Base-by-base conservation (phyloP, 2,888 invertebrate species). In the Agrochola macilenta region DNA sequence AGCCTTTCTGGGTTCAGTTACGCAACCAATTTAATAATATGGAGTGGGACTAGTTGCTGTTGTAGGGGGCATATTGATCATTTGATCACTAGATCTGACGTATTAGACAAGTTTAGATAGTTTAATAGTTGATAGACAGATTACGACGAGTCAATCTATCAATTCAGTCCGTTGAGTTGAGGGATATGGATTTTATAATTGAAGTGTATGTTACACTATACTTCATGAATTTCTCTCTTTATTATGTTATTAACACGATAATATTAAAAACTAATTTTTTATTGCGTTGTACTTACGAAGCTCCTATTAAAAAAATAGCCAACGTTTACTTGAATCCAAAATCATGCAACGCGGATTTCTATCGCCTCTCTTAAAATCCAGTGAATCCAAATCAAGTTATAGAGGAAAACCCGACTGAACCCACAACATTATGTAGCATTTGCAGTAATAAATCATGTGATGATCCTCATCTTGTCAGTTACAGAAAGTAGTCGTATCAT, bases 401-500 rank as follows among this genome's bases (percentile, higher is more conserved):
- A 73, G 70, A 66, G 72, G 39, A 61, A 76, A 83, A 69, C 61
- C 76, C 76, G 39, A 78, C 69, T 69, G 35, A 75, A 83, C 65
- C 60, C 63, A 79, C 76, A 79, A 73, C 66, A 78, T 86, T 79
- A 87, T 82, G 71, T 81, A 81, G 61, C 86, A 88, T 90, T 88
- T 87, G 86, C 83, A 88, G 78, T 74, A 80, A 88, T 88, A 89
- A 88, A 88, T 88, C 88, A 88, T 87, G 84, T 85, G 88, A 88
- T 88, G 89, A 88, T 89, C 86, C 88, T 82, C 82, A 81, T 88
- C 86, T 87, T 89, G 88, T 89, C 88, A 88, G 88, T 89, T 88
- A 89, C 88, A 87, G 88, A 90, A 90, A 89, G 85, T 89, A 90
- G 89, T 90, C 87, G 87, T 89, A 90, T 90, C 90, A 87, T 88